Base-by-base conservation (phyloP, 2,888 invertebrate genomes). In the Melieria omissa region DNA sequence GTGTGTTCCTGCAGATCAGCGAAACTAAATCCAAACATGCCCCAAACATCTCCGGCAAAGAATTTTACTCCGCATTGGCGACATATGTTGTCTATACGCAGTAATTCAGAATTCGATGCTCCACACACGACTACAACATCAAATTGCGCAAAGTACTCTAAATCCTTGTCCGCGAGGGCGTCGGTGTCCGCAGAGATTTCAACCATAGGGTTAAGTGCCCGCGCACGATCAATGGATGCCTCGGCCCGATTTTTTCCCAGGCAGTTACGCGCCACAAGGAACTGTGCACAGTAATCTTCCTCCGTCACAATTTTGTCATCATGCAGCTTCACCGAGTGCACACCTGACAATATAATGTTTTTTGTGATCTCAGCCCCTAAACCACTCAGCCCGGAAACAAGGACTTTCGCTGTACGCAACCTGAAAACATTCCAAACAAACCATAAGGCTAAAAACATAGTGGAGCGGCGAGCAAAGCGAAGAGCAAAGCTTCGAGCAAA, bases 331-430 rank as follows among this genome's bases (percentile, higher is more conserved):
- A 99, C 89, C 42, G 95, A 92, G 82, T 97, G 95, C 0, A 99
- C 93, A 63, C 99, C 99, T 42, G 96, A 93, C 44, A 99, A 88
- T 79, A 99, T 93, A 64, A 97, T 92, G 87, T 99, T 99, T 87
- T 99, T 99, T 0, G 96, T 95, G 57, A 97, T 92, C 89, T 99
- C 99, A 8, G 98, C 97, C 41, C 97, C 98, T 45, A 98, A 89
- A 5, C 98, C 98, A 83, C 92, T 91, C 45, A 98, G 80, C 5
- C 98, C 97, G 79, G 96, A 93, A 71, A 99, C 88, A 52, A 99
- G 89, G 73, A 99, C 92, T 86, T 92, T 93, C 0, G 98, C 92
- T 60, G 93, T 91, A 71, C 98, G 91, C 78, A 99, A 88, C 72
- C 94, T 94, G 10, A 42, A 69, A 78, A 79, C 79, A 72, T 69